Conservation (phyloP, 2,888 invertebrate genomes). For the Cecidostiba fungosa region DNA sequence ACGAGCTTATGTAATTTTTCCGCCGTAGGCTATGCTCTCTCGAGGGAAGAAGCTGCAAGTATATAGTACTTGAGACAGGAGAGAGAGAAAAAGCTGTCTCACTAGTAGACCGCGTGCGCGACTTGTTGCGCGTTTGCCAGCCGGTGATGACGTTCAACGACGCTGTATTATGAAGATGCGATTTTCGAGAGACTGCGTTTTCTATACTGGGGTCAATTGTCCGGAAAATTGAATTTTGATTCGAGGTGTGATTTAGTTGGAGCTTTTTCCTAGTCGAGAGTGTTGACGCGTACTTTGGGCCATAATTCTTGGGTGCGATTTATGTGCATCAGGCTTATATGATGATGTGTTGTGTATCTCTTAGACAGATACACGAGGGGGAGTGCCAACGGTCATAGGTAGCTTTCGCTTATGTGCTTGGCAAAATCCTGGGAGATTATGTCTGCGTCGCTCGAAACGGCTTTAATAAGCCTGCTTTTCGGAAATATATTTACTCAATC, state of each 20-base stretch:
- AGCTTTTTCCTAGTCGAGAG: not conserved
- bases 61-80: not conserved
- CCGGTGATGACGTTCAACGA: not conserved
- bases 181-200: not conserved
- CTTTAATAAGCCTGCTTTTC: not conserved
- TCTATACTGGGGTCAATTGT: not conserved
- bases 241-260: not conserved
- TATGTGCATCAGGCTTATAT: not conserved
- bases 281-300: not conserved
- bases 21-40: not conserved
- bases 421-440: not conserved
- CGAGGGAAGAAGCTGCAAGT: not conserved
- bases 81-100: not conserved
- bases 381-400: not conserved
- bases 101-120: not conserved
- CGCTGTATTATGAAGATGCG: not conserved
- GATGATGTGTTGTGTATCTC: not conserved
- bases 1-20: slow-evolving; percentile 1
- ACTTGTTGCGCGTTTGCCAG: slow-evolving; percentile 30
- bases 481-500: not conserved
- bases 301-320: not conserved
- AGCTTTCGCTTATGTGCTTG: not conserved
- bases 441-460: not conserved
- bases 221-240: slow-evolving; percentile 30
- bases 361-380: not conserved